A percentile compares a stretch with the other conserved stretches of the same genome.
Evolutionary conservation across 1,140 invertebrate genomes (phyloP).

Genomic region (Battus philenor): DNA sequence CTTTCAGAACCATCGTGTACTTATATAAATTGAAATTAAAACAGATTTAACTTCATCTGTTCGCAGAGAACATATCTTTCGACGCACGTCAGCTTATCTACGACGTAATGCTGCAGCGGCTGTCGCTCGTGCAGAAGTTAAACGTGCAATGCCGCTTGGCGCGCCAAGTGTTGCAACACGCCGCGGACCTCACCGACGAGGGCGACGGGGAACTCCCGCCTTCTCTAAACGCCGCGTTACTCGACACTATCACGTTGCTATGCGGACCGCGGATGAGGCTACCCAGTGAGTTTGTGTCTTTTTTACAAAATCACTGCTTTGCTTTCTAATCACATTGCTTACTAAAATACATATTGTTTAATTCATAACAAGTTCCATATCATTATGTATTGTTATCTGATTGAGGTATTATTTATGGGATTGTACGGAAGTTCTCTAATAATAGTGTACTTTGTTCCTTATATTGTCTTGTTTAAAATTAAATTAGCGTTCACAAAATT

Average conservation of each 20-base stretch:
- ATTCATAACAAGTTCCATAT: too few species aligned
- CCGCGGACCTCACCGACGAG: slow-evolving; percentile 46
- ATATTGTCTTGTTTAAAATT: too few species aligned
- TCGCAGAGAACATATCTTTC: slow-evolving; percentile 39
- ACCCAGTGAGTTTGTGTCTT: slow-evolving; percentile 31
- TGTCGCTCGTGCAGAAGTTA: slow-evolving; percentile 54
- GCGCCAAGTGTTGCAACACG: slow-evolving; percentile 49
- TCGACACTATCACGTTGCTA: slow-evolving; percentile 52
- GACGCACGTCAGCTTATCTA: slow-evolving; percentile 62
- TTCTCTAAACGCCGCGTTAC: slow-evolving; percentile 31
- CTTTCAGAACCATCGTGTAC: too few species aligned
- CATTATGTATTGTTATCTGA: background rate
- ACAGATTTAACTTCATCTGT: too few species aligned
- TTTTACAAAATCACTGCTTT: background rate
- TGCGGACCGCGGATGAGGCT: slow-evolving; percentile 52
- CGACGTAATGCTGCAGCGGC: slow-evolving; percentile 66
- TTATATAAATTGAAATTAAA: too few species aligned
- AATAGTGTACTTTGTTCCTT: too few species aligned
- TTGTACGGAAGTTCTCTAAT: too few species aligned
- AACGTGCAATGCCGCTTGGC: slow-evolving; percentile 58
- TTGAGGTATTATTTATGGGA: background rate
- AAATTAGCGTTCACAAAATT: too few species aligned
- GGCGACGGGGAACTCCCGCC: slow-evolving; percentile 28
- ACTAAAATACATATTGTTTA: too few species aligned
- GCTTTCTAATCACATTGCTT: too few species aligned